These are phyloP conservation scores for Azorinus chamasolen DNA, from an alignment of 2,888 invertebrate species.

Conservation along the genomic window DNA sequence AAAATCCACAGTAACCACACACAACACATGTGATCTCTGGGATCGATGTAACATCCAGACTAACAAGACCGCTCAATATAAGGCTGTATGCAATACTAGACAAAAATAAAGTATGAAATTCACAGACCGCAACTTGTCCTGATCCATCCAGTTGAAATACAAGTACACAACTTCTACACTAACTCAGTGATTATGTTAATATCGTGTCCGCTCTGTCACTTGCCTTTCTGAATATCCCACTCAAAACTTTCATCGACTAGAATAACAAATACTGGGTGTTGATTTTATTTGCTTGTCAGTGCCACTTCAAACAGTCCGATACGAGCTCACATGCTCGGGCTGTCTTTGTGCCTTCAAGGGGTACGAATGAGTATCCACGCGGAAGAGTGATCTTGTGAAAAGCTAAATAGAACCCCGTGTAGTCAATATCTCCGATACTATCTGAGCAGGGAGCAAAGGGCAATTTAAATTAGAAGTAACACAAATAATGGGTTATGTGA, in stretches of 20 bases:
- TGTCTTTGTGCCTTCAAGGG: conserved; percentile 49
- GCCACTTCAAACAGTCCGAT: conserved; percentile 32
- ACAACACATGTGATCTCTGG: no score
- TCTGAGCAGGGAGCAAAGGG: conserved; percentile 35
- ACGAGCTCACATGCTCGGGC: conserved; percentile 43
- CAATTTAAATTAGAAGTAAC: conserved; percentile 56
- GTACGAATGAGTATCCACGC: conserved; percentile 38
- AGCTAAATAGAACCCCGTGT: conserved; percentile 40
- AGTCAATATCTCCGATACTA: conserved; percentile 51
- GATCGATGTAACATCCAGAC: no score
- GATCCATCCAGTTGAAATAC: no score
- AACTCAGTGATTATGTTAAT: no score
- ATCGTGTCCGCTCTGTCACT: no score
- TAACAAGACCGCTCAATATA: no score
- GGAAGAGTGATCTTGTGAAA: conserved; percentile 56
- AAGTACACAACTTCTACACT: no score
- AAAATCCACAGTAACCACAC: no score
- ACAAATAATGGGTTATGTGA: conserved; percentile 55
- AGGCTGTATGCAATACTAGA: no score
- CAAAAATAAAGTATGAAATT: no score
- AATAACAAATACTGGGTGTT: conserved; percentile 1
- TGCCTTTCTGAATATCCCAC: not conserved
- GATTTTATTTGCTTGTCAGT: conserved; percentile 15
- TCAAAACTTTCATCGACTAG: not conserved
- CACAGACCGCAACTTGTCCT: no score